These are phyloP conservation scores for Alethe diademata DNA, from an alignment of 2,113 vertebrate genomes.

Conservation along the genomic window DNA sequence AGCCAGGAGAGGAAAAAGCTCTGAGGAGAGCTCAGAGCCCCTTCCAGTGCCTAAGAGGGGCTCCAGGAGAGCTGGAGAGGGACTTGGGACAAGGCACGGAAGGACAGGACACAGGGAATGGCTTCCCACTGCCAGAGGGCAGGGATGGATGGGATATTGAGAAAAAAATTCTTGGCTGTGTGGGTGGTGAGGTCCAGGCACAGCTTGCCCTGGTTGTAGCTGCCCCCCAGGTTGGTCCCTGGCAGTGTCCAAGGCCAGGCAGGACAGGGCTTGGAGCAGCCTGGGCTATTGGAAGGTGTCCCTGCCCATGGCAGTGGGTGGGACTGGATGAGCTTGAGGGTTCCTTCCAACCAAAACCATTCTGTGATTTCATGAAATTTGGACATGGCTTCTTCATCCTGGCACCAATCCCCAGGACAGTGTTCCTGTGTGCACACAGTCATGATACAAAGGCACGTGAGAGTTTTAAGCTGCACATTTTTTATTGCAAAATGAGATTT, in stretches of 20 bases:
- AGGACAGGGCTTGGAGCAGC: background rate
- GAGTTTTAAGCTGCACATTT: background rate
- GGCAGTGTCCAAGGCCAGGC: background rate
- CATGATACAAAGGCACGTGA: accelerated
- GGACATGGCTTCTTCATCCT: background rate
- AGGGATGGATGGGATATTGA: background rate
- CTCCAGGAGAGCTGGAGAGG: background rate
- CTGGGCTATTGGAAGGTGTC: background rate
- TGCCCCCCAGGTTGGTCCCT: background rate
- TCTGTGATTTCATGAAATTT: background rate
- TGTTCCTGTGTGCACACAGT: background rate
- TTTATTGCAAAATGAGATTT: background rate
- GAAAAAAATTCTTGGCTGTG: background rate
- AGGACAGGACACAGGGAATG: background rate
- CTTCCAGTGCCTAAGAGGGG: background rate
- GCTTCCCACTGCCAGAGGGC: background rate
- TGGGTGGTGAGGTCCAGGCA: background rate
- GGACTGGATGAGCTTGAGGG: background rate
- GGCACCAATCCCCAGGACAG: background rate
- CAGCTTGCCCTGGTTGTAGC: background rate
- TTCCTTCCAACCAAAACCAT: background rate
- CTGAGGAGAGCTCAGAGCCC: background rate
- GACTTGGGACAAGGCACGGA: background rate
- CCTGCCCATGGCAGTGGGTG: background rate
- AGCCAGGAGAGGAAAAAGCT: background rate